These are phyloP conservation scores for Drosophila sturtevanti DNA, from an alignment of 1,140 invertebrate species.

Conservation along the genomic window DNA sequence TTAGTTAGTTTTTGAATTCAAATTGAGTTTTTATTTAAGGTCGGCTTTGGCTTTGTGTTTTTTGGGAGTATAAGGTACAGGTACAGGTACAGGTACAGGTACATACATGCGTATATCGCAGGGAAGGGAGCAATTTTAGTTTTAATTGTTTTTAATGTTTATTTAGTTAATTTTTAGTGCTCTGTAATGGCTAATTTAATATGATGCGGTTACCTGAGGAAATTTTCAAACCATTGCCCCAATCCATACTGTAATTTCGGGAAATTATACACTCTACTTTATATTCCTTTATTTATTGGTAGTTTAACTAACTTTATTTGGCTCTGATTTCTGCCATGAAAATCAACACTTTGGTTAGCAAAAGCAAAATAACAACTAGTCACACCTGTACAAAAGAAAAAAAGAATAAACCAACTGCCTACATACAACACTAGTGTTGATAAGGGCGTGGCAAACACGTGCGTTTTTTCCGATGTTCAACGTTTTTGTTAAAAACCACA, in stretches of 20 bases:
- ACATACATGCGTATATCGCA: not conserved
- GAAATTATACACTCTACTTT: not conserved
- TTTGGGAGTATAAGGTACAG: constrained; percentile 42
- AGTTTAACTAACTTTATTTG: constrained; percentile 12
- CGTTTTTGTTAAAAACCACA: constrained; percentile 74
- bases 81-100: constrained; percentile 34
- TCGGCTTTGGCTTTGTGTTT: constrained; percentile 22
- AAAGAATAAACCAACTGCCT: constrained; percentile 47
- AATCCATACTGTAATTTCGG: not conserved
- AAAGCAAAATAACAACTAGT: constrained; percentile 16
- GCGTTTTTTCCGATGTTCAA: constrained; percentile 49
- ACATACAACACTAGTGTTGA: constrained; percentile 45
- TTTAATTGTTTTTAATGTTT: constrained; percentile 37
- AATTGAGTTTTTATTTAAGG: constrained; percentile 70
- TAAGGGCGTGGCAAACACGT: constrained; percentile 59
- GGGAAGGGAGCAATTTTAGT: constrained; percentile 16
- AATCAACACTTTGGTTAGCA: constrained; percentile 82
- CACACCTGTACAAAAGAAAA: not conserved
- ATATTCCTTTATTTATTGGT: not conserved
- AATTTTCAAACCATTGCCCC: constrained; percentile 22
- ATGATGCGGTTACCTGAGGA: constrained; percentile 32
- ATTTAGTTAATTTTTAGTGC: constrained; percentile 33
- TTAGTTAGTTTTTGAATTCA: constrained; percentile 62
- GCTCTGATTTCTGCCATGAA: constrained; percentile 60
- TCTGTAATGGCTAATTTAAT: constrained; percentile 69